Percentiles rank a stretch among this genome's conserved stretches.
Evolutionary conservation across 23 tunicate species (phyloP).

Genomic region (Styela clava): DNA sequence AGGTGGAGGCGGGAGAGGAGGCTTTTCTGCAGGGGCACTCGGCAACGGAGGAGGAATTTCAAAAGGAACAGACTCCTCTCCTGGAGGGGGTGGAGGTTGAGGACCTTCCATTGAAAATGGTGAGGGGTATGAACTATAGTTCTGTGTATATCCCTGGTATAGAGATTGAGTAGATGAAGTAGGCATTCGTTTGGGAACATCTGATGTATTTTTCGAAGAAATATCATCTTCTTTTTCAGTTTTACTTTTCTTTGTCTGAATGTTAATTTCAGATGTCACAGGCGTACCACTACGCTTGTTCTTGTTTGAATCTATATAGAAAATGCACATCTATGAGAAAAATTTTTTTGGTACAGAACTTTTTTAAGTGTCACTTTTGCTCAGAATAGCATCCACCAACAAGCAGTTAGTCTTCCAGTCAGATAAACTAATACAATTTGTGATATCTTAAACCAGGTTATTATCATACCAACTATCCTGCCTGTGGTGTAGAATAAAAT

Average conservation of each 20-base stretch:
- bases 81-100: conserved; percentile 8
- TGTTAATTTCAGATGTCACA: not conserved
- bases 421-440: too few species aligned
- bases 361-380: too few species aligned
- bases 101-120: not conserved
- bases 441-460: too few species aligned
- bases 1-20: conserved; percentile 27
- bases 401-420: too few species aligned
- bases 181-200: not conserved
- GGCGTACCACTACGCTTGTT: not conserved
- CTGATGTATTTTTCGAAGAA: not conserved
- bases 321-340: too few species aligned
- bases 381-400: too few species aligned
- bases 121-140: not conserved
- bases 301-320: not conserved
- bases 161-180: not conserved
- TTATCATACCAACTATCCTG: too few species aligned
- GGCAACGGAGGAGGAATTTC: conserved; percentile 22
- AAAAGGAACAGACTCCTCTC: conserved; percentile 2
- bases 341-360: too few species aligned
- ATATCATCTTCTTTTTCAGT: not conserved
- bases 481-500: too few species aligned
- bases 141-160: not conserved
- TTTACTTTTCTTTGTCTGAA: not conserved
- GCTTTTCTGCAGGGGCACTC: conserved; percentile 5